Evolutionary conservation across 2,113 vertebrate species (phyloP), one percentile per base, ranked within the genome.

Genomic region (Chaetorhynchus papuensis): DNA sequence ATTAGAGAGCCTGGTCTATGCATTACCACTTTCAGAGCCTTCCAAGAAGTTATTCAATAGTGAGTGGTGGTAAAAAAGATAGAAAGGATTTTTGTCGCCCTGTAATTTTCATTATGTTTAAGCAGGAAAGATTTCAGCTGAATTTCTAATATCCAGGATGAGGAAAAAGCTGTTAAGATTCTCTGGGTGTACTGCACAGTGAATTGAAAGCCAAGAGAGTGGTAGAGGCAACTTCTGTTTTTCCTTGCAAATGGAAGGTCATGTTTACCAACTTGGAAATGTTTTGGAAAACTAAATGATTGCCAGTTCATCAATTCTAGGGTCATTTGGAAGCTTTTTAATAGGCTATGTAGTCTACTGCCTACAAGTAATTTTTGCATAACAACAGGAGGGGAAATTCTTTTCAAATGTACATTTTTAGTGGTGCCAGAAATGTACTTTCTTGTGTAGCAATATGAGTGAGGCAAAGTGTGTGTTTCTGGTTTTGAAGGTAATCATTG

Each of bases 21-120:
- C 87, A 93, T 96, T 91, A 87, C 60, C 14, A 22, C 10, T 76
- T 74, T 41, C 66, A 79, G n/a, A 70, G 21, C 42, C 19, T 93
- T 94, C 90, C 89, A 89, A 17, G 66, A 89, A 85, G 45, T 74
- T 87, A 87, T 31, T 90, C 83, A 78, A 89, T 84, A 91, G 78
- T 39, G 70, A 42, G 28, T 8, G 18, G 31, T 33, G 28, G 45
- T 27, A 6, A 9, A 61, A 79, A 59, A 54, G 28, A 69, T 21
- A 63, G 30, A 56, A 70, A 44, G 42, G 30, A 21, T 30, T 92
- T 89, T 80, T 88, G 42, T 78, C 0, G 0, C 22, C 44, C 91
- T 96, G 96, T 68, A 60, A 71, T 94, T 96, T 86, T 83, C 84
- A 96, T 93, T 69, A 94, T 37, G 22, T 54, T 83, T 37, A 66